A percentile compares a stretch with the other conserved stretches of the same genome.
Evolutionary conservation across 2,888 invertebrate species (phyloP).

Genomic region (Nycteola revayana): DNA sequence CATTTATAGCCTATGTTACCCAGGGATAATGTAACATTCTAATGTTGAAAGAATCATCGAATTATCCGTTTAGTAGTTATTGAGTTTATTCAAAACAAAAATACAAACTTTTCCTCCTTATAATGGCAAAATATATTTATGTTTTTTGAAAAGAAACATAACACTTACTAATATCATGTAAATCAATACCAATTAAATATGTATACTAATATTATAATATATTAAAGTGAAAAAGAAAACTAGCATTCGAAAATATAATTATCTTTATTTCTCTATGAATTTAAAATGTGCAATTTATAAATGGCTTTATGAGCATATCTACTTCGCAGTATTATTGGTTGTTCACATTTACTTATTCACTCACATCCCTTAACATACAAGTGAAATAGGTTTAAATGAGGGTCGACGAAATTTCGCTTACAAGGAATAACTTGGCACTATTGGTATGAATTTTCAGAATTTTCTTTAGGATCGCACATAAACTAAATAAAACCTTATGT

Average conservation of each 20-base stretch:
- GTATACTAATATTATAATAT: too few relatives aligned
- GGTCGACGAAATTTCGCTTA: constrained; percentile 31
- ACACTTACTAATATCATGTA: too few relatives aligned
- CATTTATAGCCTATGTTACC: too few relatives aligned
- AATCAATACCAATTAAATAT: too few relatives aligned
- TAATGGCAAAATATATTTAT: too few relatives aligned
- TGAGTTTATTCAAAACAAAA: too few relatives aligned
- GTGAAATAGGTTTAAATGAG: constrained; percentile 17
- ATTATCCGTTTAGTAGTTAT: too few relatives aligned
- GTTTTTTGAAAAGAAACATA: too few relatives aligned
- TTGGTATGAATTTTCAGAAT: constrained; percentile 42
- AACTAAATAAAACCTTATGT: constrained; percentile 39
- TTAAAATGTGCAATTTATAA: constrained; percentile 39
- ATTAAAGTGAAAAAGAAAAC: constrained; percentile 10
- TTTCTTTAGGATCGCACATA: constrained; percentile 36
- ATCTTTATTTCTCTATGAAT: constrained; percentile 44
- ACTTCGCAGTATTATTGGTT: constrained; percentile 21
- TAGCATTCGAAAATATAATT: constrained; percentile 44
- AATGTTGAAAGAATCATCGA: too few relatives aligned
- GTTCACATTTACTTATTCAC: constrained; percentile 18
- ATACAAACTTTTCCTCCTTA: too few relatives aligned
- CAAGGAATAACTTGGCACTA: constrained; percentile 60
- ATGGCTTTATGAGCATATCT: constrained; percentile 30
- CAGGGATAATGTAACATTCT: too few relatives aligned
- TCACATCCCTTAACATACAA: constrained; percentile 8